Base-by-base conservation (phyloP, 1,140 invertebrate species). In the Cydia pomonella region DNA sequence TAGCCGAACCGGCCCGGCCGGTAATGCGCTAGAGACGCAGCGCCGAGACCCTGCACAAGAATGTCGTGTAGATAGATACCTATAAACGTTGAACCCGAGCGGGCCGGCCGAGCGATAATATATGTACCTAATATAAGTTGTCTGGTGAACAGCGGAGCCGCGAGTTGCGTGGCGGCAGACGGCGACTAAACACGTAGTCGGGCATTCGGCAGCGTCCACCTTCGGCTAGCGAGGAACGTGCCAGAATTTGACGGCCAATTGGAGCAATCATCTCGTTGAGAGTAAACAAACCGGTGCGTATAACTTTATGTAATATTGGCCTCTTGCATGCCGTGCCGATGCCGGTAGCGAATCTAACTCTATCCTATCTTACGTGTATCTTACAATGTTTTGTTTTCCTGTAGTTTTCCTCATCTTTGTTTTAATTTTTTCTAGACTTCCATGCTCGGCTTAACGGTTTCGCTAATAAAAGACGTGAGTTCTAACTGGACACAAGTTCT, bases 251-350 rank as follows among this genome's bases (percentile, higher is more conserved):
- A 89, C 80, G 79, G 83, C 73, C 85, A 89, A 92, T 91, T 92
- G 86, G 77, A 84, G 86, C 89, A 91, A 92, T 92, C 89, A 91
- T 92, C 89, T 87, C 80, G 84, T 91, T 92, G 87, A 87, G 84
- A 81, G 83, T 88, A 92, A 92, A 90, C 89, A 92, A 91, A 89
- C 86, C 76, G 79, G 90, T 92, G 84, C 91, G 90, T 91, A 84
- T 79, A 76, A 76, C 80, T 85, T 87, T 87, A 88, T 87, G 79
- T 90, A 89, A 90, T 82, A 77, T 73, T 71, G 78, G 76, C 76
- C 79, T 77, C 76, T 69, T 69, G 75, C 77, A 64, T 64, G 75
- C 79, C 79, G 79, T 12, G 79, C 82, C 84, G 82, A 78, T 12
- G 79, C 82, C 84, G 82, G 83, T 80, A 69, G 77, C 76, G 53